A percentile compares a stretch with the other conserved stretches of the same genome.
Conservation (phyloP, 2,797 vertebrate species). For the Protonibea diacanthus region DNA sequence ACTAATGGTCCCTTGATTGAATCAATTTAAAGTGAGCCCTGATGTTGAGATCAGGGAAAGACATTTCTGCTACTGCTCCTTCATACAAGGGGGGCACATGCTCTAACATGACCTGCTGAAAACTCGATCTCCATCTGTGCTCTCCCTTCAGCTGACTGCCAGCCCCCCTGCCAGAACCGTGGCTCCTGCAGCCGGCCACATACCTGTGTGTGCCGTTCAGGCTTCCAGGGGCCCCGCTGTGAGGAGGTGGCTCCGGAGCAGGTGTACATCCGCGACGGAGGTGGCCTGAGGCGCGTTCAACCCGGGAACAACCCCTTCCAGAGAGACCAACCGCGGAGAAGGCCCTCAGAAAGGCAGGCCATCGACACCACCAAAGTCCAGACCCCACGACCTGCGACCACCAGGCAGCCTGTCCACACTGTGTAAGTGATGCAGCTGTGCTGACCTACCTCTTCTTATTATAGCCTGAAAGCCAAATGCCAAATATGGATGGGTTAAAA, state of each 20-base stretch:
- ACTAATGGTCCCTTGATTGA: constrained; percentile 76
- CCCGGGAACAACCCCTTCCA: constrained; percentile 80
- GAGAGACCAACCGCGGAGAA: constrained; percentile 75
- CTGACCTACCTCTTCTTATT: constrained; percentile 19
- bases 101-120: constrained; percentile 65
- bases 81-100: constrained; percentile 43
- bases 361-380: constrained; percentile 65
- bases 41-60: constrained; percentile 60
- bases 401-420: constrained; percentile 74
- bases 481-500: constrained; percentile 13
- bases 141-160: constrained; percentile 90
- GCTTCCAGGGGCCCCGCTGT: constrained; percentile 91
- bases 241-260: constrained; percentile 93
- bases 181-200: constrained; percentile 96
- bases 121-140: constrained; percentile 69
- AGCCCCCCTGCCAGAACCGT: constrained; percentile 95
- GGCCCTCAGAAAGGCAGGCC: constrained; percentile 64
- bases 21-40: constrained; percentile 67
- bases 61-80: constrained; percentile 57
- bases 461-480: constrained; percentile 18
- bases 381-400: constrained; percentile 75
- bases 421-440: constrained; percentile 79
- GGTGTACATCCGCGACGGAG: constrained; percentile 90
- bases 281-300: constrained; percentile 79
- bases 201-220: constrained; percentile 94